These are phyloP conservation scores for Harmothoe impar DNA, from an alignment of 2,888 invertebrate species.

Conservation along the genomic window DNA sequence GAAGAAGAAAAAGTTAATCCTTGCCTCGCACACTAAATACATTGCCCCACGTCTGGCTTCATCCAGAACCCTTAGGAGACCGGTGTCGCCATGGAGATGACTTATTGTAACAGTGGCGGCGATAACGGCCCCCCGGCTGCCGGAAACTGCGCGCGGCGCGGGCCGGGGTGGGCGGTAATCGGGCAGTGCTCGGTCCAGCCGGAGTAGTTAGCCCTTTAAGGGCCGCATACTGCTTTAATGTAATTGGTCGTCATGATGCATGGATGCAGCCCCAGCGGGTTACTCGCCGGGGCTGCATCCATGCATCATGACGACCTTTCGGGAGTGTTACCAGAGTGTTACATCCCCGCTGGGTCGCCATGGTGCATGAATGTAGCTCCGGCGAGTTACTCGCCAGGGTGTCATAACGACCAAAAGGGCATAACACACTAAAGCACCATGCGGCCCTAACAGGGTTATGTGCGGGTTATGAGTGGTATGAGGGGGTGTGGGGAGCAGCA, in stretches of 20 bases:
- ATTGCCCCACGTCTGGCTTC: background rate
- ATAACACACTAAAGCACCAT: background rate
- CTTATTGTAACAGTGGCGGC: background rate
- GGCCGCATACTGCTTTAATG: no score
- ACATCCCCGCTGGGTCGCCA: no score
- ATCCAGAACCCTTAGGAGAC: background rate
- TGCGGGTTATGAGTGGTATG: background rate
- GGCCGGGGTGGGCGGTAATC: background rate
- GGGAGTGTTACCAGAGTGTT: no score
- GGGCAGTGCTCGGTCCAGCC: background rate
- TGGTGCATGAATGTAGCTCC: no score
- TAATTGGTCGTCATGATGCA: no score
- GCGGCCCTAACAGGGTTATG: no score
- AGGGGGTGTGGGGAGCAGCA: background rate
- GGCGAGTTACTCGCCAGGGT: no score
- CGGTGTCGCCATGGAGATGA: constrained; percentile 23
- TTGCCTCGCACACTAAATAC: background rate
- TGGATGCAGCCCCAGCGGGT: no score
- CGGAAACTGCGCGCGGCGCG: background rate
- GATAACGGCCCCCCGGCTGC: background rate
- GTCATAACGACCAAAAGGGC: no score
- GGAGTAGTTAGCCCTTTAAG: no score
- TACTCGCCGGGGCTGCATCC: no score
- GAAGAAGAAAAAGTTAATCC: background rate
- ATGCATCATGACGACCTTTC: no score